These are phyloP conservation scores for Cololabis saira DNA, from an alignment of 2,113 vertebrate species.

Conservation along the genomic window DNA sequence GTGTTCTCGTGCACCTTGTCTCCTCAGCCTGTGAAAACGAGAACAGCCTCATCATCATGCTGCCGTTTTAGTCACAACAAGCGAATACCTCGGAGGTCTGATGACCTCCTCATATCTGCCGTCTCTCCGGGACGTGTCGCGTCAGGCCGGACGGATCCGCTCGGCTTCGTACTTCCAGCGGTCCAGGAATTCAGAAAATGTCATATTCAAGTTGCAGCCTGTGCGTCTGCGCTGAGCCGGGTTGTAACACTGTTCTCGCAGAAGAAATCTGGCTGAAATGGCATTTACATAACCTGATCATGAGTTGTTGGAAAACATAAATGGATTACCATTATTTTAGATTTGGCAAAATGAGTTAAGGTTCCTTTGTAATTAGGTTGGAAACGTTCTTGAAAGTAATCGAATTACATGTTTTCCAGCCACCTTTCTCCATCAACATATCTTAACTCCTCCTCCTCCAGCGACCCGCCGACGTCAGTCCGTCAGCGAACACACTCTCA, in stretches of 20 bases:
- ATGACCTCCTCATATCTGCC: slow-evolving; percentile 10
- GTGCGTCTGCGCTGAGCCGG: neutral
- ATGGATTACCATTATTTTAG: too few species aligned
- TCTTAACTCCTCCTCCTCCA: too few species aligned
- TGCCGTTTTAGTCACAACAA: neutral
- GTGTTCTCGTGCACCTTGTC: slow-evolving; percentile 72
- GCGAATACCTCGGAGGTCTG: neutral
- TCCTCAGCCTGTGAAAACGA: slow-evolving; percentile 71
- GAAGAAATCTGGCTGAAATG: too few species aligned
- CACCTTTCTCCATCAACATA: too few species aligned
- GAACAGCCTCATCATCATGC: neutral
- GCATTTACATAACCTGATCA: too few species aligned
- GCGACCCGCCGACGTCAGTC: too few species aligned
- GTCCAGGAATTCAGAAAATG: slow-evolving; percentile 52
- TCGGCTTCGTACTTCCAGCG: slow-evolving; percentile 20
- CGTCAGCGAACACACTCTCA: too few species aligned
- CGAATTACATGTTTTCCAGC: too few species aligned
- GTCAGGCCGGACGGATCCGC: slow-evolving; percentile 45
- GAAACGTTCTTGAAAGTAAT: too few species aligned
- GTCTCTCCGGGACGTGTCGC: slow-evolving; percentile 37
- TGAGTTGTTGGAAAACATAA: too few species aligned
- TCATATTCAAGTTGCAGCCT: slow-evolving; percentile 52
- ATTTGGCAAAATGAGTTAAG: too few species aligned
- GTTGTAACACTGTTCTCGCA: neutral
- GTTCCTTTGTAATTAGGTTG: too few species aligned